Percentiles rank a stretch among this genome's conserved stretches.
Conservation (phyloP, 2,888 invertebrate genomes). For the Diplazon laetatorius region DNA sequence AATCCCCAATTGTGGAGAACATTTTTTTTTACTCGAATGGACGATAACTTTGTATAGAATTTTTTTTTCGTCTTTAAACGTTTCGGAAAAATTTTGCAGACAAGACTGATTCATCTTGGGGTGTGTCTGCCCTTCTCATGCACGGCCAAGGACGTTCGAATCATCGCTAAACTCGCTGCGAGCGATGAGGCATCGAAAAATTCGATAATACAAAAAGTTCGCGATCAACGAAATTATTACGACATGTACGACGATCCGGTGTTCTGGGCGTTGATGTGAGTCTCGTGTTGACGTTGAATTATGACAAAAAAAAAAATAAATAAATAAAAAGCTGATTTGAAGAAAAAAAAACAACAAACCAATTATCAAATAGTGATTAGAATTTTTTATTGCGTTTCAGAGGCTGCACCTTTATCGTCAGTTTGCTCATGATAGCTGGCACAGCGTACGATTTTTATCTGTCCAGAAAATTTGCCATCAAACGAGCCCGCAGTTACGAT, state of each 20-base stretch:
- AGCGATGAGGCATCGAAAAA: constrained; percentile 82
- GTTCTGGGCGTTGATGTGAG: constrained; percentile 89
- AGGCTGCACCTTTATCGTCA: constrained; percentile 83
- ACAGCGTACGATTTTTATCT: constrained; percentile 88
- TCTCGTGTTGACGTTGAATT: constrained; percentile 49
- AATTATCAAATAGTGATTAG: no score
- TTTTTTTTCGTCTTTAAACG: not conserved
- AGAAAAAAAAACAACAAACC: no score
- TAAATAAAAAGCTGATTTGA: no score
- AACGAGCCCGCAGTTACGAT: constrained; percentile 74
- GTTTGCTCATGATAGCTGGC: constrained; percentile 86
- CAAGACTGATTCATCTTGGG: constrained; percentile 89
- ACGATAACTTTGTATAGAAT: no score
- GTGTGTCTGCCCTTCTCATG: constrained; percentile 90
- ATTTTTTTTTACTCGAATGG: not conserved
- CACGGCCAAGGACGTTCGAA: constrained; percentile 85
- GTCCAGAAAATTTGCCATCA: constrained; percentile 68
- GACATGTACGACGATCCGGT: constrained; percentile 87
- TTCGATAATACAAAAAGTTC: constrained; percentile 85
- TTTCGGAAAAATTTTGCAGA: constrained; percentile 84
- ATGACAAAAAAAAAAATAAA: no score
- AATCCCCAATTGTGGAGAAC: no score
- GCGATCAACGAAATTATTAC: constrained; percentile 87
- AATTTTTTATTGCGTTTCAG: constrained; percentile 81
- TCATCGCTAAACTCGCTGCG: constrained; percentile 82